Evolutionary conservation across 2,113 vertebrate genomes (phyloP), one percentile per base, ranked within the genome.

Genomic region (Chroicocephalus ridibundus): DNA sequence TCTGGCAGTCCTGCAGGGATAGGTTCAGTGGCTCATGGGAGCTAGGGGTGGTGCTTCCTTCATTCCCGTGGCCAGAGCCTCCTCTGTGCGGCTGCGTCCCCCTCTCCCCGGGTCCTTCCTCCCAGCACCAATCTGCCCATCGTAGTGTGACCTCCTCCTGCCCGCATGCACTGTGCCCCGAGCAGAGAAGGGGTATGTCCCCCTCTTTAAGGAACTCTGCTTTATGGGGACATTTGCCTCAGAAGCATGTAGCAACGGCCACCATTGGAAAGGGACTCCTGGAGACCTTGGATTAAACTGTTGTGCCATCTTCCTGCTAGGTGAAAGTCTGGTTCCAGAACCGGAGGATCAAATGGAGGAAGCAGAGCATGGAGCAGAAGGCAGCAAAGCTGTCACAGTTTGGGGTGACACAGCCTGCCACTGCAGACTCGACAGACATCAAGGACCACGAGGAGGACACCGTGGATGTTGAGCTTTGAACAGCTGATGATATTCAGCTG

Each of bases 261-360:
- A 4, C 34, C 34, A 5, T 5, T 36, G 54, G n/a, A 25, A 47
- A 68, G n/a, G 42, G 31, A 34, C 22, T 85, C 32, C 38, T 6
- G 4, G 58, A 62, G 38, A 64, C n/a, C 46, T 44, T 7, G 44
- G 20, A 3, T 40, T 7, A 34, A 93, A 57, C 62, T 40, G 20
- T 61, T 9, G 31, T 83, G 64, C 52, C 8, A 0, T 86, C 31
- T 92, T 32, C 36, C 78, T 69, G 64, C 10, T 11, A 98, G 98
- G 98, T 98, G 26, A 98, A 98, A 71, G 97, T 98, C 31, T 98
- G 98, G 98, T 98, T 98, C 96, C 98, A 98, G 93, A 98, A 98
- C 91, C 96, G 98, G 57, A 95, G 98, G 82, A 98, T 98, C 94
- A 98, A 98, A 51, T 98, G 98, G 96, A 97, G 98, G 86, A 98